Evolutionary conservation across 2,888 invertebrate species (phyloP), one percentile per base, ranked within the genome.

Genomic region (Carpatolechia fugitivella): DNA sequence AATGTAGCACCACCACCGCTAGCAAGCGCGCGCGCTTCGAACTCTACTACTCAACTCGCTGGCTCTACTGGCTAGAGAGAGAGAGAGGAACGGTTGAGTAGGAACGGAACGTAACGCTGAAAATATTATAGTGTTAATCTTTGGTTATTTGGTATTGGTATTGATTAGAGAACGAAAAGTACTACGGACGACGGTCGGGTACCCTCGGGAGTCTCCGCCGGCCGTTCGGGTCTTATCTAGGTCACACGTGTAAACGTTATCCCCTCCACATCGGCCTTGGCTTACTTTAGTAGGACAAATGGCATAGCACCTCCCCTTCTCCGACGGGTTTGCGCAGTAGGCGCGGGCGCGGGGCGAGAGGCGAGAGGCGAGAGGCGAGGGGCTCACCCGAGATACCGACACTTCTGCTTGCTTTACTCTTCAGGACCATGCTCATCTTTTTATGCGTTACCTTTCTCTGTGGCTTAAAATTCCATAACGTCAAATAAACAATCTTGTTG

Each of bases 221-320:
- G 59, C 69, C 35, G 68, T 63, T 85, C 87, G 86, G 80, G 59
- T 61, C 60, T 69, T 82, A 90, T 82, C 80, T 90, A 78, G 90
- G 90, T 90, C 90, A 90, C 90, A 90, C 90, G 90, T 90, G 90
- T 89, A 84, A 86, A 73, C 85, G 82, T 78, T 85, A 81, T 86
- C 87, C 90, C 88, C 87, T 74, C 87, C 80, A 81, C 70, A 62
- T 73, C 85, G 89, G 85, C 90, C 90, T 90, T 89, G 89, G 89
- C 90, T 89, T 89, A 89, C 85, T 87, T 85, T 77, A 70, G 62
- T 77, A 70, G 62, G 69, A 75, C 79, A 80, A 83, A 80, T 82
- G 76, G 82, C 78, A 78, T 78, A 75, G 78, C 79, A 77, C 84
- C 79, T 83, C 79, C 79, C 78, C 78, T 81, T 85, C 82, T 81